Conservation (phyloP, 2,888 invertebrate genomes). For the Aethes cnicana region DNA sequence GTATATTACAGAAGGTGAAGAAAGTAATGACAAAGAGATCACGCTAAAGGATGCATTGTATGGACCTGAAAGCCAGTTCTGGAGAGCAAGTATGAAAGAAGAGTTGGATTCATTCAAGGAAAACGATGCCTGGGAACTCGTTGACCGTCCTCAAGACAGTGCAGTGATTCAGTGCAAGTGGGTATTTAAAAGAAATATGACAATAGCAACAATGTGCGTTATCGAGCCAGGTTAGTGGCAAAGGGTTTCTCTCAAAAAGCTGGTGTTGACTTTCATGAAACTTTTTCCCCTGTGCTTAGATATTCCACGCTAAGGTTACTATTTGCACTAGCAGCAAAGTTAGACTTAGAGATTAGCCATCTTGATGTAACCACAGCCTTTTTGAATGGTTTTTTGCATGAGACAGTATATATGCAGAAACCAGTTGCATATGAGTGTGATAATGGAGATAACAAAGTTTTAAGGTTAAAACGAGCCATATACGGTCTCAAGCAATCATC, state of each 20-base stretch:
- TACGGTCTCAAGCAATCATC: constrained; percentile 32
- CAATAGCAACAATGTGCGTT: constrained; percentile 18
- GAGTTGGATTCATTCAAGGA: too few species aligned
- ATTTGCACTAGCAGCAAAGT: constrained; percentile 20
- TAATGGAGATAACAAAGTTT: constrained; percentile 10
- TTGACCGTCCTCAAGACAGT: too few species aligned
- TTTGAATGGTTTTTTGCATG: constrained; percentile 23
- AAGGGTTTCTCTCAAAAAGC: constrained; percentile 27
- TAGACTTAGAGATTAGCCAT: constrained; percentile 13
- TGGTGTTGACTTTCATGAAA: constrained; percentile 30
- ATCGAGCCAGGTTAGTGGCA: constrained; percentile 27
- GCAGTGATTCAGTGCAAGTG: too few species aligned
- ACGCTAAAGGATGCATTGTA: constrained; percentile 13
- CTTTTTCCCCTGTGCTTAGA: constrained; percentile 32
- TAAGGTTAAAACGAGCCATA: constrained; percentile 29
- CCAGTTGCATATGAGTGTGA: constrained; percentile 9
- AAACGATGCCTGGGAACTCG: too few species aligned
- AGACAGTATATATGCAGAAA: constrained; percentile 24
- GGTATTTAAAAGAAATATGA: too few species aligned
- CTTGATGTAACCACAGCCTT: constrained; percentile 30
- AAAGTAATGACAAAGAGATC: constrained; percentile 28
- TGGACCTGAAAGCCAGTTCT: constrained; percentile 20
- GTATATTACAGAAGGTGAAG: too few species aligned
- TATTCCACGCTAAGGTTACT: constrained; percentile 26
- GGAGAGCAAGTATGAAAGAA: constrained; percentile 31